Evolutionary conservation across 1,140 invertebrate species (phyloP), one percentile per base, ranked within the genome.

Genomic region (Brevipalpus yothersi): DNA sequence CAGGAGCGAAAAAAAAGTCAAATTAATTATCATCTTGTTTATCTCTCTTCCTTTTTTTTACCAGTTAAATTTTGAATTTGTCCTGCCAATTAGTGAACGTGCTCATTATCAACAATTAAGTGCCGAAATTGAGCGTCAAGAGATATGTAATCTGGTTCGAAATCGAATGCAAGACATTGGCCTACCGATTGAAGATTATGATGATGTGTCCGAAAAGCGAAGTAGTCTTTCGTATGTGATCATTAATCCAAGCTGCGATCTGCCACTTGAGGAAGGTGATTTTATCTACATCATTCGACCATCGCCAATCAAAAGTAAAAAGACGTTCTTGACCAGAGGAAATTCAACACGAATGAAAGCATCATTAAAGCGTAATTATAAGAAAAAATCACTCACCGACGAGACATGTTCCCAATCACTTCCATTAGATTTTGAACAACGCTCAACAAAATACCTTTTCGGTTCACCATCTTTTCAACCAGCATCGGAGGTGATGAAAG

Each of bases 231-330:
- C 90, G 2, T 98, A 95, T 73, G 92, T 96, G 58, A 94, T 98
- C 65, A 96, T 96, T 67, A 98, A 98, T 70, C 93, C 92, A 0
- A 91, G 86, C 69, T 94, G 90, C 75, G 93, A 98, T 74, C 76
- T 96, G 0, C 89, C 90, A 69, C 76, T 97, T 56, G 86, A 95
- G 73, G 84, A 91, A 69, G 92, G 89, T 47, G 92, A 97, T 74
- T 85, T 96, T 55, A 86, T 97, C 80, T 92, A 75, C 63, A 72
- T 90, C 63, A 84, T 92, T 11, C 76, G 86, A 1, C 87, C 87
- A 0, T 88, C 84, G 66, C 86, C 87, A 7, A 90, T 91, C 67
- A 47, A 47, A 7, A n/a, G 13, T 15, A 47, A 47, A 47, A 47
- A 47, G 45, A 47, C 45, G 4, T 47, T 47, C 45, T n/a, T 47